Conservation (phyloP, 2,797 vertebrate species). For the Tiaroga cobitis region DNA sequence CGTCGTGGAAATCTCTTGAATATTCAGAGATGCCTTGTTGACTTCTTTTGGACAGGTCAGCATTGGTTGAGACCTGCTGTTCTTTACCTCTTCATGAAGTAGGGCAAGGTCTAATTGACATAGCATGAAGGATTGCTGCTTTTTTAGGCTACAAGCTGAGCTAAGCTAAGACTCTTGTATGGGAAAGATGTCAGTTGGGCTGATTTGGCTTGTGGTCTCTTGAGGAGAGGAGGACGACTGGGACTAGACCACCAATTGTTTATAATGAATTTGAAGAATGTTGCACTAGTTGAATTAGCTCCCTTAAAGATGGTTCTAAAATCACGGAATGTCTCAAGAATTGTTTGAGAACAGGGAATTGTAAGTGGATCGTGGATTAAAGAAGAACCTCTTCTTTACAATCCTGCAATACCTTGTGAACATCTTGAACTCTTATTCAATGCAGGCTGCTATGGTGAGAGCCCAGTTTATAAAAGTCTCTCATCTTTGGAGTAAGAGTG, state of each 20-base stretch:
- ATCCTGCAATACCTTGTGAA: too few species aligned
- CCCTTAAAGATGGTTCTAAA: not conserved
- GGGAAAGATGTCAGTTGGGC: not conserved
- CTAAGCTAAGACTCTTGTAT: not conserved
- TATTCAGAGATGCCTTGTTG: too few species aligned
- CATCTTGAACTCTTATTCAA: not conserved
- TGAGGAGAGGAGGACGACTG: not conserved
- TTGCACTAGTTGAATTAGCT: not conserved
- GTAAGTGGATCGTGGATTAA: too few species aligned
- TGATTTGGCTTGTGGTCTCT: not conserved
- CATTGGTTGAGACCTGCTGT: too few species aligned
- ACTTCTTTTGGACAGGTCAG: too few species aligned
- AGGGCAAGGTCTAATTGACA: not conserved
- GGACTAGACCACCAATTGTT: not conserved
- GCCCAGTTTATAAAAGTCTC: not conserved
- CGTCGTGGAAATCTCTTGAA: too few species aligned
- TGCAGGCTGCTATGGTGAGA: not conserved
- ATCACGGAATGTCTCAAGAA: not conserved
- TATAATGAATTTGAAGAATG: not conserved
- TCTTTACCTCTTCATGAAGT: too few species aligned
- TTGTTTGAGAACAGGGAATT: not conserved
- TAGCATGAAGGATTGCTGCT: not conserved
- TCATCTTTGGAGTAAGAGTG: not conserved
- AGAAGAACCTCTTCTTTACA: not conserved
- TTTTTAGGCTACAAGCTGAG: not conserved